Percentiles rank a stretch among this genome's conserved stretches.
phyloP scores from a whole-genome alignment of 2,888 invertebrate species.

The Lottia gigantea region DNA sequence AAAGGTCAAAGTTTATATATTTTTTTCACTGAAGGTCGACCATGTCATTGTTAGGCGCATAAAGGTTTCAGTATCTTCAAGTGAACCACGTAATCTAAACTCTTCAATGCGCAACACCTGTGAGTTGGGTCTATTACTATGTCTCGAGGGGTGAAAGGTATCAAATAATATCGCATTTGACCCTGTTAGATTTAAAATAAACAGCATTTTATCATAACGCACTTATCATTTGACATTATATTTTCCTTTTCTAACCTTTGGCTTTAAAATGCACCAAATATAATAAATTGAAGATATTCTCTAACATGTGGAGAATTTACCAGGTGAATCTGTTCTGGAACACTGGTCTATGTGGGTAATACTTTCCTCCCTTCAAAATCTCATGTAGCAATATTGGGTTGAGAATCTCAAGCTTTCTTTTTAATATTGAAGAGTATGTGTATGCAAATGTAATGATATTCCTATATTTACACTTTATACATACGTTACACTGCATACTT shows the following conservation, averaged over 20 bases:
- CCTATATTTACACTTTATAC: no score
- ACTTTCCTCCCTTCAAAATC: no score
- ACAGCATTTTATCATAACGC: not conserved
- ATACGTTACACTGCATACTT: no score
- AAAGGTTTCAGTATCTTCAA: constrained; percentile 4
- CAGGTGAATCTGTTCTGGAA: no score
- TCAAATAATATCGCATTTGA: not conserved
- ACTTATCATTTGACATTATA: not conserved
- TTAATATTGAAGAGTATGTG: no score
- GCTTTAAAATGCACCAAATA: no score
- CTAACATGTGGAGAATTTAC: no score
- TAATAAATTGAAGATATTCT: no score
- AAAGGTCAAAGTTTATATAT: not conserved
- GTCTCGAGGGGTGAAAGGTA: not conserved
- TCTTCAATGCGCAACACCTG: constrained; percentile 4
- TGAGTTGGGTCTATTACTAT: constrained; percentile 7
- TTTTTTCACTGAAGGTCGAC: not conserved
- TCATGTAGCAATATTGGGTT: no score
- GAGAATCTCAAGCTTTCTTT: no score
- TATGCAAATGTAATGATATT: no score
- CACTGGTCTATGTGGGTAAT: no score
- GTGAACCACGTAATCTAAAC: not conserved
- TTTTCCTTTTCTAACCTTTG: not conserved
- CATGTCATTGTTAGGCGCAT: constrained; percentile 5
- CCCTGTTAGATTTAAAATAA: constrained; percentile 1